Base-by-base conservation (phyloP, 1,140 invertebrate species). In the Lucilia cuprina region DNA sequence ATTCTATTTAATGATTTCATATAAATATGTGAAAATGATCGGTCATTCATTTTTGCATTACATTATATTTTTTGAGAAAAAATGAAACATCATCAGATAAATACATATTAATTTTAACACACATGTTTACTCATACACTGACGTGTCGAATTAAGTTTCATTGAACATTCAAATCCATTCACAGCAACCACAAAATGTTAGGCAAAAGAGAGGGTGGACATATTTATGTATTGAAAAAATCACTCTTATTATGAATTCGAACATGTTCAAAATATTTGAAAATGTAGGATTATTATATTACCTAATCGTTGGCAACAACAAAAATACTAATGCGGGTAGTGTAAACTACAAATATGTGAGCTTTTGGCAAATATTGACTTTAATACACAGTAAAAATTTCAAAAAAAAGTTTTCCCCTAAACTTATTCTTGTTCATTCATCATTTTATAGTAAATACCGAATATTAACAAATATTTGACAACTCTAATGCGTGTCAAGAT, bases 71-170 rank as follows among this genome's bases (percentile, higher is more conserved):
- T 5, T 14, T 14, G 17, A 17, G 17, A 55, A 55, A 13, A 13
- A 55, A 55, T 12, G 0, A 4, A 55, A 13, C 50, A 13, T 14
- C 50, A 7, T 70, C n/a, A 70, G 21, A 70, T 70, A 70, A 70
- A 70, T 70, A 19, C 65, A 70, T 70, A 70, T 70, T 70, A 70
- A 70, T 70, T 70, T 70, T 8, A 21, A 70, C 65, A 70, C 65
- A 70, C n/a, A 70, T 70, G 65, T 70, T 70, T 70, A 70, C n/a
- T 21, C 65, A 70, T n/a, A 19, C 21, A 19, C 19, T 5, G 10
- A 9, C 21, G 21, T 9, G 41, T 8, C 10, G 41, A 41, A 5
- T 41, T 41, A 8, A 8, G 41, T 41, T 41, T 5, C 41, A 7
- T 41, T 2, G 2, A 41, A 41, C 41, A 41, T 41, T 41, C 41